Evolutionary conservation across 2,113 vertebrate genomes (phyloP).

Genomic region (Manacus vitellinus): DNA sequence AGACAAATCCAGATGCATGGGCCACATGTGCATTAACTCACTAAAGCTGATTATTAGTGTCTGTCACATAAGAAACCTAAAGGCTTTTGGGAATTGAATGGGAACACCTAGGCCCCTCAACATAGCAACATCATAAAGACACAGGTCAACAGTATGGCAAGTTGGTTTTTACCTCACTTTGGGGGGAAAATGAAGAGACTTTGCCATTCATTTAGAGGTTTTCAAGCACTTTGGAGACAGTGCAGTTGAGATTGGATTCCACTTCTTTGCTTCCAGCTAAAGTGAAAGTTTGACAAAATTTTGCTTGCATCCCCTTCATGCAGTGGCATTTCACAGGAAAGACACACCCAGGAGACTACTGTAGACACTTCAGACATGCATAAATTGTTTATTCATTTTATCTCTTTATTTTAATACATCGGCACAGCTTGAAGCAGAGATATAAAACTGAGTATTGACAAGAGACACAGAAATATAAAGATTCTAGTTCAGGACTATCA

Average conservation of each 20-base stretch:
- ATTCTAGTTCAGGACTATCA: conserved; percentile 55
- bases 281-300: background rate
- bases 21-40: background rate
- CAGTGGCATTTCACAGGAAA: background rate
- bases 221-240: background rate
- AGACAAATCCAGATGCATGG: background rate
- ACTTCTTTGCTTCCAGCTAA: background rate
- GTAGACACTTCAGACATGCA: background rate
- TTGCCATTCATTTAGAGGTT: background rate
- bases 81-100: background rate
- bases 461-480: conserved; percentile 38
- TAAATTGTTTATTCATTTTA: background rate
- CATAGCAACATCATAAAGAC: background rate
- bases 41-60: background rate
- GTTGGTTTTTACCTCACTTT: background rate
- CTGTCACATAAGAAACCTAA: background rate
- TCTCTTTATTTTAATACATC: background rate
- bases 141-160: background rate
- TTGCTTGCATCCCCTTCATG: background rate
- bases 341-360: background rate
- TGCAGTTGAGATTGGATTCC: background rate
- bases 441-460: conserved; percentile 38
- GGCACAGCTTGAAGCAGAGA: background rate
- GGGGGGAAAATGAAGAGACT: background rate
- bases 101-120: background rate